Percentiles rank a stretch among this genome's conserved stretches.
phyloP scores from a whole-genome alignment of 2,888 invertebrate genomes.

The Aethes cnicana region DNA sequence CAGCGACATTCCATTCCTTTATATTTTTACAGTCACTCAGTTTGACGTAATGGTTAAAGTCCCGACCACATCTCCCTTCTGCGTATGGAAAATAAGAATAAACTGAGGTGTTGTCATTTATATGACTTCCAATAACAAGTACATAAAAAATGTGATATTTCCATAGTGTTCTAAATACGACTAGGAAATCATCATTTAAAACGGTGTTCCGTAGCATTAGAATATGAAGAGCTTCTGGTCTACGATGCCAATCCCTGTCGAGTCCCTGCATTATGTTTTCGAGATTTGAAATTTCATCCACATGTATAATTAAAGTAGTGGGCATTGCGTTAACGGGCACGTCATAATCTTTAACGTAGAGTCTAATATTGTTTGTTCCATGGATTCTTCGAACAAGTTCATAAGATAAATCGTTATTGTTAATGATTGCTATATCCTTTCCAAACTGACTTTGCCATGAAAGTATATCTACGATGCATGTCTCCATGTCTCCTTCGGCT shows the following conservation, averaged over 20 bases:
- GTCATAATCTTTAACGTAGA: background rate
- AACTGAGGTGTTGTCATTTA: constrained; percentile 5
- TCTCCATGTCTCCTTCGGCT: background rate
- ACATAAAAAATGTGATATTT: constrained; percentile 11
- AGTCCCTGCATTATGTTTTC: background rate
- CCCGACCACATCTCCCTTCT: constrained; percentile 30
- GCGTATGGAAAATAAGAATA: constrained; percentile 33
- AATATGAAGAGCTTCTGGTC: background rate
- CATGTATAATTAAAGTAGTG: background rate
- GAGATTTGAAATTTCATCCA: background rate
- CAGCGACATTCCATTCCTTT: background rate
- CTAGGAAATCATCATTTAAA: background rate
- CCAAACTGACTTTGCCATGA: constrained; percentile 2
- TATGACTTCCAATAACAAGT: background rate
- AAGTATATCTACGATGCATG: background rate
- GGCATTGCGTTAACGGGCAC: background rate
- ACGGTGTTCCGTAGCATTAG: background rate
- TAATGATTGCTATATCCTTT: constrained; percentile 7
- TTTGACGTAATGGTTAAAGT: constrained; percentile 26
- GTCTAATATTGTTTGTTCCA: background rate
- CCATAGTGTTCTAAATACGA: constrained; percentile 1
- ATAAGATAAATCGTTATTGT: background rate
- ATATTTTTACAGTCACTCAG: constrained; percentile 26
- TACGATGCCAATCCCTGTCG: constrained; percentile 5
- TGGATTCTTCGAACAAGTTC: background rate